Percentiles rank a stretch among this genome's conserved stretches.
Evolutionary conservation across 2,888 invertebrate genomes (phyloP).

Genomic region (Molorchus minor): DNA sequence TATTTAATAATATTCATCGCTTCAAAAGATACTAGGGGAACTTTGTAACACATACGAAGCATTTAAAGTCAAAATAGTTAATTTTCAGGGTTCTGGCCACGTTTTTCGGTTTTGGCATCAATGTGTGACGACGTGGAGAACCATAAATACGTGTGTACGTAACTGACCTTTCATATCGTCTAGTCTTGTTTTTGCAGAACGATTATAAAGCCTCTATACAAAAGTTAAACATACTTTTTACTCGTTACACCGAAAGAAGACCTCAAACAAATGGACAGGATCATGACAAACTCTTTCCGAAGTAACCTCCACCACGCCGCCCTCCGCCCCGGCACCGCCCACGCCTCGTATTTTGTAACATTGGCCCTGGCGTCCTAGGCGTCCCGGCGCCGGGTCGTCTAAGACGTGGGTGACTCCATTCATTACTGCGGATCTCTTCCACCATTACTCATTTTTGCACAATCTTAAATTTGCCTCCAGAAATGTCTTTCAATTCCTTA

Average conservation of each 20-base stretch:
- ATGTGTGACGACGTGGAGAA: no score
- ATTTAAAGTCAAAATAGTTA: no score
- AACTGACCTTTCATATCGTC: not conserved
- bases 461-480: slow-evolving; percentile 21
- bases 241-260: not conserved
- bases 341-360: slow-evolving; percentile 25
- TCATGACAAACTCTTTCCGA: not conserved
- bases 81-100: no score
- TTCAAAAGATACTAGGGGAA: no score
- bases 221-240: not conserved
- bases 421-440: slow-evolving; percentile 28
- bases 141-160: no score
- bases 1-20: no score
- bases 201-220: not conserved
- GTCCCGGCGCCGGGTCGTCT: slow-evolving; percentile 38
- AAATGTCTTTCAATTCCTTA: slow-evolving; percentile 6
- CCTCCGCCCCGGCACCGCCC: slow-evolving; percentile 17
- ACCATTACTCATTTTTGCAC: slow-evolving; percentile 23
- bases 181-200: not conserved
- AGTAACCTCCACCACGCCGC: not conserved
- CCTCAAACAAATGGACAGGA: not conserved
- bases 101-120: no score
- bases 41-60: no score
- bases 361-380: slow-evolving; percentile 37
- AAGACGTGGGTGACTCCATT: slow-evolving; percentile 42